These are phyloP conservation scores for Clupea harengus DNA, from an alignment of 2,113 vertebrate genomes.

Conservation along the genomic window DNA sequence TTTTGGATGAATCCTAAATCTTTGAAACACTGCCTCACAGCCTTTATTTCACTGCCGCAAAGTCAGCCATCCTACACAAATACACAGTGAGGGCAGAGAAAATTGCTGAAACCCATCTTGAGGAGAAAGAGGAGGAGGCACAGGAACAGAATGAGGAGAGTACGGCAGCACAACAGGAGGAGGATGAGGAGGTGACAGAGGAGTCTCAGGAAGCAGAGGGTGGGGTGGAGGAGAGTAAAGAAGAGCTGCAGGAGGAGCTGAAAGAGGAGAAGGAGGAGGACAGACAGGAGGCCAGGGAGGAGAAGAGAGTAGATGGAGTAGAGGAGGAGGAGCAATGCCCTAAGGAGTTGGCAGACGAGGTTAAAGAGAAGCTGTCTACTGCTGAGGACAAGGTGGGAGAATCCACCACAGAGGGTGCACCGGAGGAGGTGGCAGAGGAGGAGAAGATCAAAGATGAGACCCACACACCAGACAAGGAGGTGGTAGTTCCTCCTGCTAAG, in stretches of 20 bases:
- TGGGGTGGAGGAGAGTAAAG: neutral
- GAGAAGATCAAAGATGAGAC: neutral
- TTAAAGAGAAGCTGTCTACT: neutral
- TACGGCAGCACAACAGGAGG: neutral
- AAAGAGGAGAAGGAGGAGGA: neutral
- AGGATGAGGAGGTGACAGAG: too few relatives aligned
- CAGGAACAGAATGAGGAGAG: neutral
- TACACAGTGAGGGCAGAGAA: neutral
- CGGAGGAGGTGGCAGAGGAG: neutral
- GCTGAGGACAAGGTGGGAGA: neutral
- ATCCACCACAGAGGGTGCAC: too few relatives aligned
- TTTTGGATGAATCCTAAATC: too few relatives aligned
- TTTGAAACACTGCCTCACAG: too few relatives aligned
- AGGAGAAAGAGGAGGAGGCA: neutral
- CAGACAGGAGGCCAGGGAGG: neutral
- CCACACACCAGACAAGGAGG: neutral
- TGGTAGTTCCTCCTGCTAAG: neutral
- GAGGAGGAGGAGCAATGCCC: conserved; percentile 15
- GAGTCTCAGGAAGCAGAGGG: neutral
- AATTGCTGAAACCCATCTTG: neutral
- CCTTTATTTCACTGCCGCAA: too few relatives aligned
- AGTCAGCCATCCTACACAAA: too few relatives aligned
- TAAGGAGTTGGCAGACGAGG: neutral
- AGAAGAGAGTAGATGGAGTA: neutral
- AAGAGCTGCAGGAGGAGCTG: neutral